Percentiles rank a stretch among this genome's conserved stretches.
Conservation (phyloP, 2,888 invertebrate genomes). For the Apamea sordens region DNA sequence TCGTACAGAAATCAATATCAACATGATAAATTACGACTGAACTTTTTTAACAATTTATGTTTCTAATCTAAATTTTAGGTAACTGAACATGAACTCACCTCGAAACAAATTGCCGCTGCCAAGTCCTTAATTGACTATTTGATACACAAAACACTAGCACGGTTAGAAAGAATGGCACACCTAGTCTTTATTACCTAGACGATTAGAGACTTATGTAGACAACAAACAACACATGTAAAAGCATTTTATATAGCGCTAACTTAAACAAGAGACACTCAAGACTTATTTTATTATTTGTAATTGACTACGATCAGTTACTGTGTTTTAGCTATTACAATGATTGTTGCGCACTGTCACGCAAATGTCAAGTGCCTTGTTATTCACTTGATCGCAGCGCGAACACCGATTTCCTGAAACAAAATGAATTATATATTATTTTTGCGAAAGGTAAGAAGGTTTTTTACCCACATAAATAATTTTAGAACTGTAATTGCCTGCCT, state of each 20-base stretch:
- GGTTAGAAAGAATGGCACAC: slow-evolving; percentile 56
- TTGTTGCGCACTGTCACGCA: slow-evolving; percentile 75
- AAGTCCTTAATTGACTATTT: slow-evolving; percentile 54
- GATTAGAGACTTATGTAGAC: slow-evolving; percentile 55
- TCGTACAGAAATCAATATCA: slow-evolving; percentile 27
- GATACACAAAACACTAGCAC: slow-evolving; percentile 65
- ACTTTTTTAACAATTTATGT: slow-evolving; percentile 28
- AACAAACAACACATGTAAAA: slow-evolving; percentile 61
- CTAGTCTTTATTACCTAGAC: slow-evolving; percentile 48
- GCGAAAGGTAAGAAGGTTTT: slow-evolving; percentile 16
- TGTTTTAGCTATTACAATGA: slow-evolving; percentile 68
- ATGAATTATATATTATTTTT: slow-evolving; percentile 62
- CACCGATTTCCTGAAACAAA: slow-evolving; percentile 73
- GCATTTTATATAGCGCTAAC: slow-evolving; percentile 56
- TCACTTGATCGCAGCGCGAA: slow-evolving; percentile 66
- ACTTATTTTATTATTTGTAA: slow-evolving; percentile 67
- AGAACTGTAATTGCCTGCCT: not conserved
- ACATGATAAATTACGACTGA: slow-evolving; percentile 19
- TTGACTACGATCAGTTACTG: slow-evolving; percentile 74
- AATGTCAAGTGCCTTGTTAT: slow-evolving; percentile 77
- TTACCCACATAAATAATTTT: slow-evolving; percentile 8
- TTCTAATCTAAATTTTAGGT: slow-evolving; percentile 12
- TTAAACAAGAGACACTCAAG: slow-evolving; percentile 61
- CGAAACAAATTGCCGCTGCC: slow-evolving; percentile 40
- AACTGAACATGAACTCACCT: slow-evolving; percentile 55